phyloP scores from a whole-genome alignment of 2,113 vertebrate genomes.

The Oryzias curvinotus region DNA sequence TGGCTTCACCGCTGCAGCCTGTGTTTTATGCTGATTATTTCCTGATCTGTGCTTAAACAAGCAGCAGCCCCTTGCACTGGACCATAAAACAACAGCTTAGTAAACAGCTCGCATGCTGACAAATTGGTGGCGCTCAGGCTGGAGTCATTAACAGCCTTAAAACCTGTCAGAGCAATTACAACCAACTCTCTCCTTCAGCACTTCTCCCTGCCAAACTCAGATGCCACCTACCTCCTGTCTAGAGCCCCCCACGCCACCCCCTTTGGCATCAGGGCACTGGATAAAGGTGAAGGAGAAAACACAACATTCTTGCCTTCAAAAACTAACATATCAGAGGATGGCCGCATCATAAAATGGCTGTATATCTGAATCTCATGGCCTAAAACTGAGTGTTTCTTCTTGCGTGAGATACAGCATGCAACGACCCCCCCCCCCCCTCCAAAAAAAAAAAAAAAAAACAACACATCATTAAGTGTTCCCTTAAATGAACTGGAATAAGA shows the following conservation, averaged over 20 bases:
- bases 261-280: slow-evolving; percentile 42
- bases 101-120: slow-evolving; percentile 80
- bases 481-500: slow-evolving; percentile 83
- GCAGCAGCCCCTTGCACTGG: slow-evolving; percentile 70
- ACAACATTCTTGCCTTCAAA: slow-evolving; percentile 12
- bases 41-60: slow-evolving; percentile 80
- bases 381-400: slow-evolving; percentile 65
- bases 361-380: slow-evolving; percentile 69
- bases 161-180: slow-evolving; percentile 78
- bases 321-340: slow-evolving; percentile 38
- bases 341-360: slow-evolving; percentile 62
- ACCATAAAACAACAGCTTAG: slow-evolving; percentile 83
- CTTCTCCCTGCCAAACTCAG: slow-evolving; percentile 65
- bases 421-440: slow-evolving; percentile 32
- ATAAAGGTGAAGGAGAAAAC: slow-evolving; percentile 50
- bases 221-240: slow-evolving; percentile 55
- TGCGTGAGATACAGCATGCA: slow-evolving; percentile 68
- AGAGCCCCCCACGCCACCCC: slow-evolving; percentile 18
- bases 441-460: slow-evolving; percentile 37
- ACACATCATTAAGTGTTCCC: slow-evolving; percentile 77
- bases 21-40: slow-evolving; percentile 79
- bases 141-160: slow-evolving; percentile 79
- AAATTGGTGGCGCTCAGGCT: slow-evolving; percentile 75
- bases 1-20: slow-evolving; percentile 42
- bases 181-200: slow-evolving; percentile 67